Evolutionary conservation across 2,113 vertebrate genomes (phyloP).

Genomic region (Chloropsis hardwickii): DNA sequence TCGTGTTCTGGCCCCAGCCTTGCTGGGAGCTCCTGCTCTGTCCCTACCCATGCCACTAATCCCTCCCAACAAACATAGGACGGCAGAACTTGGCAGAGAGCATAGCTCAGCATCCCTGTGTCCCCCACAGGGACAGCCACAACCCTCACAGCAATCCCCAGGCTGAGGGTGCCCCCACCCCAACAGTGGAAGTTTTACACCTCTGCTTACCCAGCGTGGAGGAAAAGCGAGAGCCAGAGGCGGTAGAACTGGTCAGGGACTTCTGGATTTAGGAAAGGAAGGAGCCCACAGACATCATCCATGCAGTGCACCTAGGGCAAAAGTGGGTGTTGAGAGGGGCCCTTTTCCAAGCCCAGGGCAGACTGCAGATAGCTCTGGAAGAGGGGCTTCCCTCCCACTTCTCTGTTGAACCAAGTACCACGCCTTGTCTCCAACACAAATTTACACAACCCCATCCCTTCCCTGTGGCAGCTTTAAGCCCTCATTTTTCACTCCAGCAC

Average conservation of each 20-base stretch:
- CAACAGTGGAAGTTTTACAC: not conserved
- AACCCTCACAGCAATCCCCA: not conserved
- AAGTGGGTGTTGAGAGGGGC: not conserved
- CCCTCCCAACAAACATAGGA: not conserved
- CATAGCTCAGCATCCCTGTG: not conserved
- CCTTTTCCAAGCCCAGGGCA: not conserved
- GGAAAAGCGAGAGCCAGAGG: conserved; percentile 96
- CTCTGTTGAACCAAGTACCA: not conserved
- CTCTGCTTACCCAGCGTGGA: conserved; percentile 89
- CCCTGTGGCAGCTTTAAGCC: not conserved
- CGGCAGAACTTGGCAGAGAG: not conserved
- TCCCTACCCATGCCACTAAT: fast-evolving
- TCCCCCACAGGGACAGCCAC: not conserved
- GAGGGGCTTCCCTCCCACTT: not conserved
- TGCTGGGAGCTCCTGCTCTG: not conserved
- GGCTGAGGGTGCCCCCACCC: not conserved
- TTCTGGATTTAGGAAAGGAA: conserved; percentile 97
- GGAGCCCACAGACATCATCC: conserved; percentile 95
- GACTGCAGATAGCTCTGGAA: not conserved
- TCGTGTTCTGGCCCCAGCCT: not conserved
- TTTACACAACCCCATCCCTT: fast-evolving
- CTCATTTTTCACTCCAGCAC: not conserved
- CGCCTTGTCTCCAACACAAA: not conserved
- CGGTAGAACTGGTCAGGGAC: conserved; percentile 98
- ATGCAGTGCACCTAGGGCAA: conserved; percentile 91